phyloP scores from a whole-genome alignment of 2,888 invertebrate genomes.

The Tetrapedia diversipes region DNA sequence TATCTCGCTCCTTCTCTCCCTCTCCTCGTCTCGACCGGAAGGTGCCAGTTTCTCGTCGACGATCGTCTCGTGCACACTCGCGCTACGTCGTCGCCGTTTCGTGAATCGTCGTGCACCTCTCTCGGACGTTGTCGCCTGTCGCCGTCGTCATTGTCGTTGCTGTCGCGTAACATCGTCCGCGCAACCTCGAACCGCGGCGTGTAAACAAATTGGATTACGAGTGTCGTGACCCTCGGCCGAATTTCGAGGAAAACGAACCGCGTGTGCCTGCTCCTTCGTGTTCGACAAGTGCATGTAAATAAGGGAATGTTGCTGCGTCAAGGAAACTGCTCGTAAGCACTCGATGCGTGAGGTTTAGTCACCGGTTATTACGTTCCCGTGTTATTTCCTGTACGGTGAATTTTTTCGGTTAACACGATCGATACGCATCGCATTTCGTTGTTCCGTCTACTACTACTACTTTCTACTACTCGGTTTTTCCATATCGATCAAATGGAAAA shows the following conservation, averaged over 20 bases:
- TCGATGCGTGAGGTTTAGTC: background rate
- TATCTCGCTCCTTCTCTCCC: conserved; percentile 59
- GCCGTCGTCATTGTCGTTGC: background rate
- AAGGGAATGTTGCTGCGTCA: conserved; percentile 27
- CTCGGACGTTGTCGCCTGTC: conserved; percentile 13
- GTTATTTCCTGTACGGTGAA: background rate
- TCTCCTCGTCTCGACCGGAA: conserved; percentile 77
- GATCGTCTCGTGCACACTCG: conserved; percentile 76
- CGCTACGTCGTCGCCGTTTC: conserved; percentile 50
- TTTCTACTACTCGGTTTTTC: no score
- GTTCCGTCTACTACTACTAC: no score
- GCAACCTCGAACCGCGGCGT: background rate
- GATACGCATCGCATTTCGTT: background rate
- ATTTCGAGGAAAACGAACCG: conserved; percentile 1
- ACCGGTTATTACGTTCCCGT: background rate
- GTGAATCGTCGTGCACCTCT: conserved; percentile 32
- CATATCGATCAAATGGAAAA: no score
- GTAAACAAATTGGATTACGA: conserved; percentile 49
- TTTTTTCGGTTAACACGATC: background rate
- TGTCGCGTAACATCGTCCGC: background rate
- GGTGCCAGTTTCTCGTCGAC: conserved; percentile 81
- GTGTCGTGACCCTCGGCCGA: conserved; percentile 18
- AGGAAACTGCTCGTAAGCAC: background rate
- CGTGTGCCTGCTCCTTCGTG: background rate
- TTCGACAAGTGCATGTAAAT: conserved; percentile 34